Evolutionary conservation across 2,113 vertebrate genomes (phyloP), one percentile per base, ranked within the genome.

Genomic region (Paramormyrops kingsleyae): DNA sequence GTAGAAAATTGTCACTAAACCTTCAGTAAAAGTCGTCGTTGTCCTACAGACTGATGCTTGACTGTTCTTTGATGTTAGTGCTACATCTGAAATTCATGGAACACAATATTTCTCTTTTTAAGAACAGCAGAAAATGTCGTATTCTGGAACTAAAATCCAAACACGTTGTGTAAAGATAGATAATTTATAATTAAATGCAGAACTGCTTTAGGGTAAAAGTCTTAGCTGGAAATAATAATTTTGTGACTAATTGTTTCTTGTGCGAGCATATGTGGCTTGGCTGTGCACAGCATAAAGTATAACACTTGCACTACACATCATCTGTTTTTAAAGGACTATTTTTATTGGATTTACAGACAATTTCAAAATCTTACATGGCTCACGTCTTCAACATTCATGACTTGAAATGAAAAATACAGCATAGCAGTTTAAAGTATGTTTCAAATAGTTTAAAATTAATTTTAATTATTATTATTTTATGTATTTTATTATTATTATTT

Each of bases 121-220:
- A 44, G 17, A 80, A 80, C 4, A 2, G 21, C 5, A 87, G 5
- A 87, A 53, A 53, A 85, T 85, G 42, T 39, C 47, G 1, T 53
- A 31, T 87, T 52, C 49, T 49, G 13, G 46, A 56, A 52, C 7
- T 87, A 35, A 87, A 66, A 31, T 49, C 90, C 88, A 85, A 87
- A 85, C 39, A 88, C 47, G 89, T 90, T 93, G 91, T 94, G 93
- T 90, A 42, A 39, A 53, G 91, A 88, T 89, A 90, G 93, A 94
- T 95, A 91, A 94, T 95, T 94, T 89, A 89, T 94, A 95, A 94
- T 94, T 92, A 93, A 91, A 94, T 93, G 92, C 93, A 94, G 92
- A 90, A 89, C 91, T 93, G 94, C 92, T 1, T 27, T 74, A 90
- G 74, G 91, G 49, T 90, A 66, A 12, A 83, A 84, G 91, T 91